Conservation (phyloP, 2,888 invertebrate species). For the Calephelis perditalis region DNA sequence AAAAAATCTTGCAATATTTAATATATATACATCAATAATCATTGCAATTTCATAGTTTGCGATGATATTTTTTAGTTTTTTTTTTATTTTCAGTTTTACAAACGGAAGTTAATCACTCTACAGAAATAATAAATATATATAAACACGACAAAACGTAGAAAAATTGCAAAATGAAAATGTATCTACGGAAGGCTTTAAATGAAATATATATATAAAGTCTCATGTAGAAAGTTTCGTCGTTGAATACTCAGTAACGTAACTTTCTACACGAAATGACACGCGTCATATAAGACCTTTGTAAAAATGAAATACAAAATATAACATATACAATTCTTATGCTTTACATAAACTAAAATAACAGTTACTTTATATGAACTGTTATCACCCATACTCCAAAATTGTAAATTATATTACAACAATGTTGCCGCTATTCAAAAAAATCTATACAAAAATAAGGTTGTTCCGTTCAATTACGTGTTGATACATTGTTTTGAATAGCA, state of each 20-base stretch:
- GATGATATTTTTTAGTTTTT: conserved; percentile 52
- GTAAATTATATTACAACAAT: conserved; percentile 62
- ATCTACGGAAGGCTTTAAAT: conserved; percentile 61
- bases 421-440: conserved; percentile 34
- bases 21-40: conserved; percentile 66
- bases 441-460: conserved; percentile 7
- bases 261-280: conserved; percentile 29
- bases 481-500: conserved; percentile 20
- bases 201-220: conserved; percentile 48
- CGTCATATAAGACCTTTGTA: conserved; percentile 36
- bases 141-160: conserved; percentile 71
- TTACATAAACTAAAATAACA: conserved; percentile 75
- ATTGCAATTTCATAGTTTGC: conserved; percentile 55
- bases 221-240: conserved; percentile 32
- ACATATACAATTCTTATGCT: conserved; percentile 72
- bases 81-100: conserved; percentile 65
- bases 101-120: conserved; percentile 74
- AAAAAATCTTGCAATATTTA: conserved; percentile 58
- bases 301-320: conserved; percentile 68
- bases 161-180: conserved; percentile 58
- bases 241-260: conserved; percentile 20
- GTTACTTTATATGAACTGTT: conserved; percentile 70
- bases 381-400: conserved; percentile 52
- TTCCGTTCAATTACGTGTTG: conserved; percentile 14
- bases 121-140: conserved; percentile 58